phyloP scores from a whole-genome alignment of 2,888 invertebrate species.

The Ctenicera cuprea region DNA sequence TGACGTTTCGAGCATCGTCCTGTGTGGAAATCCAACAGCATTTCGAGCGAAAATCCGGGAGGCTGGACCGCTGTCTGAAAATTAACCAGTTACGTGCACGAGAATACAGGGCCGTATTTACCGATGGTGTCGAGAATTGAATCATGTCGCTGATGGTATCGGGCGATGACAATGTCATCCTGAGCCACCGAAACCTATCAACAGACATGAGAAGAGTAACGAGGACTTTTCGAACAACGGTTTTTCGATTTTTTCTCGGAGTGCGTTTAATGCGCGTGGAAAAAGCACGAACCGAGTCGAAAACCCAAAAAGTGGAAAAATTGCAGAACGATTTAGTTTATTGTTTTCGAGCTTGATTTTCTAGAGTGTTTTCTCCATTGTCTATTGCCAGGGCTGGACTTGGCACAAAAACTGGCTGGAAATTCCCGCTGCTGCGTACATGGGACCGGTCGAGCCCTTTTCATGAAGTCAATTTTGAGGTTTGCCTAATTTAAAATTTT shows the following conservation, averaged over 20 bases:
- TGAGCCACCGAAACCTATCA: constrained; percentile 70
- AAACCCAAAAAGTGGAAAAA: constrained; percentile 33
- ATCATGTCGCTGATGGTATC: constrained; percentile 66
- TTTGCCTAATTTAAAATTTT: no score
- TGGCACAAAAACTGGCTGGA: no score
- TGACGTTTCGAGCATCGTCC: constrained; percentile 38
- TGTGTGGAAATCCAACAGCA: constrained; percentile 44
- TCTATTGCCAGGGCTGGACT: no score
- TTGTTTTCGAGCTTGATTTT: constrained; percentile 30
- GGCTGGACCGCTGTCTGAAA: constrained; percentile 70
- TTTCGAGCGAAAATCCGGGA: constrained; percentile 63
- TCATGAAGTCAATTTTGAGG: no score
- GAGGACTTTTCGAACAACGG: constrained; percentile 62
- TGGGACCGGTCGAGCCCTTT: no score
- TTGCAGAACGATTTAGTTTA: constrained; percentile 15
- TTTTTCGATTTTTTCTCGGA: constrained; percentile 62
- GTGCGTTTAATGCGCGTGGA: constrained; percentile 36
- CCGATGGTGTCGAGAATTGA: constrained; percentile 26
- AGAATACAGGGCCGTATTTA: constrained; percentile 44
- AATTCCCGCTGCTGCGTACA: no score
- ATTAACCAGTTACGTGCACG: constrained; percentile 46
- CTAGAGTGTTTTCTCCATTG: neutral
- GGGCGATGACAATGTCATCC: constrained; percentile 68
- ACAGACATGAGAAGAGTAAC: constrained; percentile 59
- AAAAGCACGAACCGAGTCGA: constrained; percentile 42